Evolutionary conservation across 2,797 vertebrate species (phyloP), one percentile per base, ranked within the genome.

Genomic region (Hoplostethus mediterraneus): DNA sequence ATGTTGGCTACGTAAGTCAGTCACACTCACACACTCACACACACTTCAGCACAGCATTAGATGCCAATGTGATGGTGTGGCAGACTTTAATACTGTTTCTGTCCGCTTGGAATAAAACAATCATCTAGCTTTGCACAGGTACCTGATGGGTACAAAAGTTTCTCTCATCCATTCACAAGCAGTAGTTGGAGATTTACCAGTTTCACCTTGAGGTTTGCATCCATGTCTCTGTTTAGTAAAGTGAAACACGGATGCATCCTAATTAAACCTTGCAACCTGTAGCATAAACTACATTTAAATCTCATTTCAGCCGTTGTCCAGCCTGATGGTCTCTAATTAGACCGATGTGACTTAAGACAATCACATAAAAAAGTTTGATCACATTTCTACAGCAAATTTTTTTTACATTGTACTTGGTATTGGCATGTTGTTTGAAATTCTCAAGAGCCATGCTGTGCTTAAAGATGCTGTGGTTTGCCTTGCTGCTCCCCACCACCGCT

Each of bases 1-100:
- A 99, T 36, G 97, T 99, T 51, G 97, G 97, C 87, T 99, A 99
- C 21, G 97, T 99, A 95, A 97, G 97, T 96, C 49, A 0, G 54
- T 48, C 59, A 30, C 66, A 61, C 58, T 45, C 40, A 33, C 40
- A n/a, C n/a, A n/a, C n/a, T n/a, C n/a, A n/a, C n/a, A n/a, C 10
- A 36, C 33, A 36, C 33, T 36, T 36, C 3, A 42, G 40, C 40
- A 12, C 10, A 42, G 40, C 10, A 42, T 42, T 42, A 42, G 11
- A 42, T 42, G 40, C 40, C 33, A 36, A 7, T 36, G 33, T 36
- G 33, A 36, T 12, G 13, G 10, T 42, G 10, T 42, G 11, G 40
- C 40, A 42, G 2, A 3, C 3, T 12, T 42, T 11, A 42, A 36
- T 42, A 42, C 10, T 42, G 11, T 42, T 42, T 12, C 10, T 42